These are phyloP conservation scores for Noctilio leporinus DNA, from an alignment of 2,113 vertebrate genomes.

Conservation along the genomic window DNA sequence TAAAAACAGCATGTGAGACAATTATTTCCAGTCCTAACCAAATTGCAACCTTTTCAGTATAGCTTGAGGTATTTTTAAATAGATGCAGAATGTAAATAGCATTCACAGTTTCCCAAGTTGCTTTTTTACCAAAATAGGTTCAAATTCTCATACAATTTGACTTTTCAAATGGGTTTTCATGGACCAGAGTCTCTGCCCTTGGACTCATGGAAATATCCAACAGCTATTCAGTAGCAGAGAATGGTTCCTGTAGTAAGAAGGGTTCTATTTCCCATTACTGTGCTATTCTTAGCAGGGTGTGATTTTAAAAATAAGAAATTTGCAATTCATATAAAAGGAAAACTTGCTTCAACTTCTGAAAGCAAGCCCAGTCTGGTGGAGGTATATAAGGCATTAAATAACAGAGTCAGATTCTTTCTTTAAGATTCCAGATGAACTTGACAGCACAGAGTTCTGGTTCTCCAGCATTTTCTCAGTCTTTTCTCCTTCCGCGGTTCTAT, in stretches of 20 bases:
- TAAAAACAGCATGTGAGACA: neutral
- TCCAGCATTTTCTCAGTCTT: constrained; percentile 85
- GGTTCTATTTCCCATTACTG: constrained; percentile 57
- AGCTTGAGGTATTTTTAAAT: constrained; percentile 60
- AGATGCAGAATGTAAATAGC: constrained; percentile 49
- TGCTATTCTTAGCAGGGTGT: constrained; percentile 56
- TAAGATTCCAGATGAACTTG: constrained; percentile 43
- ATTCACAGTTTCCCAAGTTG: constrained; percentile 60
- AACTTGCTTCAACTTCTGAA: constrained; percentile 64
- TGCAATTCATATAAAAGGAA: constrained; percentile 70
- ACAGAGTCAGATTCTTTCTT: constrained; percentile 83
- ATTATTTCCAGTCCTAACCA: constrained; percentile 47
- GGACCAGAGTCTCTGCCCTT: constrained; percentile 9
- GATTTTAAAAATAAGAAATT: constrained; percentile 64
- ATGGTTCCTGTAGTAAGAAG: constrained; percentile 48
- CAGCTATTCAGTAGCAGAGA: constrained; percentile 62
- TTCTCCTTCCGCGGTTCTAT: constrained; percentile 68
- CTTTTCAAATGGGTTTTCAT: constrained; percentile 24
- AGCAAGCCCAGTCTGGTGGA: constrained; percentile 59
- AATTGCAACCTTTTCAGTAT: neutral
- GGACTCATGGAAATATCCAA: constrained; percentile 42
- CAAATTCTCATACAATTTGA: constrained; percentile 6
- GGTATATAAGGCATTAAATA: constrained; percentile 77
- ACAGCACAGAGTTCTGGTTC: constrained; percentile 67
- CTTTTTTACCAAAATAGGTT: constrained; percentile 33